Base-by-base conservation (phyloP, 2,888 invertebrate species). In the Spisula subtruncata region DNA sequence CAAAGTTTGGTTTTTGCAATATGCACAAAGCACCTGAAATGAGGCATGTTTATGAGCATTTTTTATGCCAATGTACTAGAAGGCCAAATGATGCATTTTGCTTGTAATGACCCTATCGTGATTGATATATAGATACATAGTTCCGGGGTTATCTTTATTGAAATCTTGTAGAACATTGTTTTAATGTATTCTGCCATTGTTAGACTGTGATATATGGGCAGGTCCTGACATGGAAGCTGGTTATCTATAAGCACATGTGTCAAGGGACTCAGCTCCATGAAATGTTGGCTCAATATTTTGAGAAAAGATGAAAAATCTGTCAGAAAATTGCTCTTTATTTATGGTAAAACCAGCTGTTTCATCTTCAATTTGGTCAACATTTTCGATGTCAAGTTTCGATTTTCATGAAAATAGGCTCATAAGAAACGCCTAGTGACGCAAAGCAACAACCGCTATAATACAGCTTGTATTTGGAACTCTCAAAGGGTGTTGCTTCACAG, bases 171-270 rank as follows among this genome's bases (percentile, higher is more conserved):
- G n/a, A 66, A 66, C 60, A 66, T 66, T 60, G 60, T 60, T 66
- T 66, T 66, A 75, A 75, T 75, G 75, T 32, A 35, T 75, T 75
- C 75, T 75, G 75, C 32, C 75, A 75, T 29, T 35, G 35, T 75
- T 75, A 75, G 35, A 18, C 18, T 32, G 75, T 32, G 75, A 75
- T 75, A 29, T 35, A 75, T 75, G 75, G 16, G 32, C 16, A 32
- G 16, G 32, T 35, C n/a, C 75, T 75, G 75, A 14, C 75, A 35
- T 75, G 75, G 25, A 25, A 25, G 25, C 60, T 25, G 10, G 25
- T n/a, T 66, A 66, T 66, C 25, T 66, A 66, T 66, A 8, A 25
- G 60, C 60, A n/a, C 25, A 25, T n/a, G 20, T 66, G 60, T 66
- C 60, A 25, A n/a, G 20, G 60, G 25, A 66, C 60, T 25, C 25